Conservation (phyloP, 2,113 vertebrate species). For the Cyphotilapia sp. region DNA sequence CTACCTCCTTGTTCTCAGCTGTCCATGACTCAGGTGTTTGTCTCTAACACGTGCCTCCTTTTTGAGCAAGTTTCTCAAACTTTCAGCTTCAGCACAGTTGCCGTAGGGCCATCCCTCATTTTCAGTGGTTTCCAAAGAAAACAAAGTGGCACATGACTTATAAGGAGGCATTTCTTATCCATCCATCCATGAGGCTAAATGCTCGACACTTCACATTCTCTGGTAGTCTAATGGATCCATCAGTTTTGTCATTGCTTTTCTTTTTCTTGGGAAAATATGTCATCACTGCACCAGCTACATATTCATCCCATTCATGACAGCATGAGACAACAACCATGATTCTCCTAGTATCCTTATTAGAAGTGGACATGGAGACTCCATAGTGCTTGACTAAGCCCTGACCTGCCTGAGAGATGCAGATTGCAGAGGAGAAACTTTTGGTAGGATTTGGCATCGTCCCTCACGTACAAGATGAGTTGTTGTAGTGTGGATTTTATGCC, state of each 20-base stretch:
- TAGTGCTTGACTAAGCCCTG: not conserved
- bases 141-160: not conserved
- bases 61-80: not conserved
- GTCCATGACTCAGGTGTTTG: not conserved
- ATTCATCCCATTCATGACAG: not conserved
- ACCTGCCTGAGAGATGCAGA: conserved; percentile 1
- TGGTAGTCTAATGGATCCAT: conserved; percentile 4
- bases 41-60: not conserved
- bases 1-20: not conserved
- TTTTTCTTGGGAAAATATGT: not conserved
- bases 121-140: not conserved
- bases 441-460: accelerated
- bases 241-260: accelerated
- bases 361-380: conserved; percentile 27
- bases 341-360: accelerated
- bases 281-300: conserved; percentile 25
- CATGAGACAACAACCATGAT: not conserved
- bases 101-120: not conserved
- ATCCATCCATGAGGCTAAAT: accelerated
- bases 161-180: accelerated
- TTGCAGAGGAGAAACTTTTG: not conserved
- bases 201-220: not conserved
- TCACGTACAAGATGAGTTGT: accelerated
- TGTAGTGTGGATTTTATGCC: accelerated
- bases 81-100: not conserved